Evolutionary conservation across 2,113 vertebrate genomes (phyloP).

Genomic region (Trogon surrucura): DNA sequence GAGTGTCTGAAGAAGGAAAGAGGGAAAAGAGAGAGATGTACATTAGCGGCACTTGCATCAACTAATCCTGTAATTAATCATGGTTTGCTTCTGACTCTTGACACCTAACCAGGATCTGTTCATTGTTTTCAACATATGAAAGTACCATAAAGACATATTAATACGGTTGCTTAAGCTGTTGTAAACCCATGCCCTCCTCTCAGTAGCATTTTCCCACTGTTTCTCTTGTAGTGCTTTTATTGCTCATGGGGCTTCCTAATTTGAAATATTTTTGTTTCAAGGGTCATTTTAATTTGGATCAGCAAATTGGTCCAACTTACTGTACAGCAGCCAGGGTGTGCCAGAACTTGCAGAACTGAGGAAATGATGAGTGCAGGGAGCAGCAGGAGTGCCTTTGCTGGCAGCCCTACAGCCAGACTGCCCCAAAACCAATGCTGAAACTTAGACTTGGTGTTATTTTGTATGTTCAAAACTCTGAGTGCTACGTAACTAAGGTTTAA

Average conservation of each 20-base stretch:
- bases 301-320: not conserved
- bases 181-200: not conserved
- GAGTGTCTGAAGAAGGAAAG: not conserved
- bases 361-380: not conserved
- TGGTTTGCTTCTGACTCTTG: not conserved
- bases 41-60: not conserved
- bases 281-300: not conserved
- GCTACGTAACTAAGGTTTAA: not conserved
- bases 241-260: not conserved
- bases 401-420: not conserved
- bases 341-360: not conserved
- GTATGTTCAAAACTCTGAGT: not conserved
- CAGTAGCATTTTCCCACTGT: not conserved
- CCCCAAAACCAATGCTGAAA: not conserved
- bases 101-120: not conserved
- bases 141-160: not conserved
- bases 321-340: not conserved
- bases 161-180: not conserved
- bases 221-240: not conserved
- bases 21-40: not conserved
- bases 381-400: not conserved
- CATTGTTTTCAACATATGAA: not conserved
- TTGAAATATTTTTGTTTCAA: not conserved
- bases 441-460: not conserved
- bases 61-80: constrained; percentile 22